Base-by-base conservation (phyloP, 2,888 invertebrate species). In the Rhagophthalmus giganteus region DNA sequence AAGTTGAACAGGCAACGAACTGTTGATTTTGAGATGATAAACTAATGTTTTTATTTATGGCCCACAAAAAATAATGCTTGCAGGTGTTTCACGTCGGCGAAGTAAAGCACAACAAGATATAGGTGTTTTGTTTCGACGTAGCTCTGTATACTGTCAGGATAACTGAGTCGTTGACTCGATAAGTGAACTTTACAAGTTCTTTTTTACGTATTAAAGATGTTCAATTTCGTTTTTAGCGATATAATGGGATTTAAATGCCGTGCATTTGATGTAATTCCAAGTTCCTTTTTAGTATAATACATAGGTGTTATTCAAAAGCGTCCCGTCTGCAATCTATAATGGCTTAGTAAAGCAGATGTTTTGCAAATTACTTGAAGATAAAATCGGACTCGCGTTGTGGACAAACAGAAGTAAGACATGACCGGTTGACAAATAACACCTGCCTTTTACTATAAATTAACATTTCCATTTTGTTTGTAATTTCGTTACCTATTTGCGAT, bases 301-400 rank as follows among this genome's bases (percentile, higher is more conserved):
- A 32, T 41, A 25, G 15, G 26, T 32, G 42, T 25, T 27, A 14
- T 12, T 32, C 32, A 11, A 32, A 14, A 10, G 20, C 11, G 12
- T 32, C 8, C 16, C 13, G 25, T 26, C 11, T 16, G 28, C 30
- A 30, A 33, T 30, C 35, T 44, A 30, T 44, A 30, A 28, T 13
- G 15, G 28, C 28, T 35, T 35, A 20, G 16, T 13, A 13, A 26
- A 8, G 46, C 53, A 53, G 46, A 46, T 53, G 53, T 41, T 42
- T 40, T 46, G 53, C 53, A 53, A 47, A 53, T 47, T 42, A 40
- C 26, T 26, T 41, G 4, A 9, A 47, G 53, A 53, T 53, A 42
- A 53, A 46, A 51, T 51, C 45, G 30, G 45, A 33, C 40, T 42
- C 20, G 27, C 34, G 38, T 26, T 40, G 45, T 32, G 11, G 39